Percentiles rank a stretch among this genome's conserved stretches.
Conservation (phyloP, 2,113 vertebrate genomes). For the Psophia crepitans region DNA sequence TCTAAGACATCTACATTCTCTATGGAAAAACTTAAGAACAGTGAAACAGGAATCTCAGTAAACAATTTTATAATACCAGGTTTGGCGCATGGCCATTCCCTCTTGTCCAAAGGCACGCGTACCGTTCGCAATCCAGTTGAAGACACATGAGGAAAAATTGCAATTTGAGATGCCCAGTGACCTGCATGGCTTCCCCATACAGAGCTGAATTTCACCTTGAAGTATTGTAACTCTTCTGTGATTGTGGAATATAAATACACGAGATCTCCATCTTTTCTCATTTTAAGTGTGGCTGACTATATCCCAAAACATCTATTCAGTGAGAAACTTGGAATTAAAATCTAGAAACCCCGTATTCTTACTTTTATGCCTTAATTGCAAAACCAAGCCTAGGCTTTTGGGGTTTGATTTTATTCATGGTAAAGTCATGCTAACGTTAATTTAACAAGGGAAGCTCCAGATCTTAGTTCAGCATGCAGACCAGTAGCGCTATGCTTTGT, state of each 20-base stretch:
- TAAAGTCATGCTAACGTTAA: neutral
- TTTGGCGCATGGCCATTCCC: neutral
- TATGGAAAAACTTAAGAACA: neutral
- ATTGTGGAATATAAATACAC: neutral
- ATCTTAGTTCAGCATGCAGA: neutral
- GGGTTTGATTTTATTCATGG: neutral
- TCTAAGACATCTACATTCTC: neutral
- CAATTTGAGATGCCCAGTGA: neutral
- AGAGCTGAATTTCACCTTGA: neutral
- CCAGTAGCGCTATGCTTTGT: neutral
- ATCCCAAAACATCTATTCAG: neutral
- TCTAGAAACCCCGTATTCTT: neutral
- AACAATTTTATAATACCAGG: neutral
- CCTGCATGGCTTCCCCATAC: neutral
- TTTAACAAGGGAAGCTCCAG: neutral
- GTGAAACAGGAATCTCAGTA: neutral
- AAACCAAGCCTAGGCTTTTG: neutral
- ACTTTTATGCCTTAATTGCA: neutral
- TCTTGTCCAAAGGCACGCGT: rapidly evolving
- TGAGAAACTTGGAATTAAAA: neutral
- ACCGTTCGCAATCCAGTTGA: neutral
- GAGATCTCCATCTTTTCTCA: neutral
- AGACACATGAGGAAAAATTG: neutral
- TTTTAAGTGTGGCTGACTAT: neutral
- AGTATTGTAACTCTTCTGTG: neutral